Conservation (phyloP, 1,140 invertebrate species). For the Scaptodrosophila lebanonensis region DNA sequence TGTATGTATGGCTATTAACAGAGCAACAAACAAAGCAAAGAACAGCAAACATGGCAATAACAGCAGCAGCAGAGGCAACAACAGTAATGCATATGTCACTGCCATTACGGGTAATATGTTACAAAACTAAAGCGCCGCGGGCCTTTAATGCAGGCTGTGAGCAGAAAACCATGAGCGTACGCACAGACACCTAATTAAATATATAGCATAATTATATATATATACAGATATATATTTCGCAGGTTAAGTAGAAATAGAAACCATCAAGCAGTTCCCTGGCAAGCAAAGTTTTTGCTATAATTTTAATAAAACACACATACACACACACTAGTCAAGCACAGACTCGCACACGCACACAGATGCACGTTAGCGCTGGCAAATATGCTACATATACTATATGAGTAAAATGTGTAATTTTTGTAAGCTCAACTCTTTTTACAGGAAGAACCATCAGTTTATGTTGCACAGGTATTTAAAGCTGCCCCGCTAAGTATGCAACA, state of each 20-base stretch:
- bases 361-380: background rate
- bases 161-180: background rate
- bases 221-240: slow-evolving; percentile 9
- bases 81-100: no score
- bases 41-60: no score
- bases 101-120: no score
- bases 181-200: slow-evolving; percentile 10
- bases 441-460: slow-evolving; percentile 76
- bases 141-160: no score
- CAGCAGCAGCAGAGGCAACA: no score
- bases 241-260: slow-evolving; percentile 9
- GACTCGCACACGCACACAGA: slow-evolving; percentile 12
- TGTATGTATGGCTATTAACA: no score
- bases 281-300: slow-evolving; percentile 31
- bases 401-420: slow-evolving; percentile 55
- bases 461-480: slow-evolving; percentile 77
- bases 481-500: slow-evolving; percentile 37
- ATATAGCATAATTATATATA: slow-evolving; percentile 3
- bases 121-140: no score
- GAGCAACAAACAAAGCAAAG: no score
- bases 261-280: slow-evolving; percentile 17
- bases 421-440: slow-evolving; percentile 76
- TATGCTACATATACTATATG: slow-evolving; percentile 42
- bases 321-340: slow-evolving; percentile 7
- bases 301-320: slow-evolving; percentile 6